Conservation (phyloP, 2,113 vertebrate genomes). For the Cynopterus brachyotis region DNA sequence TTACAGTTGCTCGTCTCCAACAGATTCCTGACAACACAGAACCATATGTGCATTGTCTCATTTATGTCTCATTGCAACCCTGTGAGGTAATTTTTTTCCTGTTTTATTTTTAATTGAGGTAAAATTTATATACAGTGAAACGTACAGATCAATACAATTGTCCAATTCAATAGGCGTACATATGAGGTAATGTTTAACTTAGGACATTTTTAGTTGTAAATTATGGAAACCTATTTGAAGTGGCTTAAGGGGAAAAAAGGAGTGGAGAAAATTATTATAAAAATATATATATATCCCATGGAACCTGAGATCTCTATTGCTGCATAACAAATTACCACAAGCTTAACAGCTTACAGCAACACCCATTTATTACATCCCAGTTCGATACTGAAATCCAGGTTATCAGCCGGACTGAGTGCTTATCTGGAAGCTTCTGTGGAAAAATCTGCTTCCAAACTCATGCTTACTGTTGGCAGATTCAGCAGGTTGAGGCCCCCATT, state of each 20-base stretch:
- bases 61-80: background rate
- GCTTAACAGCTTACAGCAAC: background rate
- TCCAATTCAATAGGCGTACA: background rate
- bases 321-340: background rate
- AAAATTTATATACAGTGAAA: background rate
- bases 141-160: background rate
- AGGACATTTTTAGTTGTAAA: background rate
- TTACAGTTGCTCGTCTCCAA: background rate
- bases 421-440: background rate
- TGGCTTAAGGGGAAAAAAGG: background rate
- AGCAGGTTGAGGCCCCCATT: background rate
- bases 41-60: background rate
- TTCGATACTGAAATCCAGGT: background rate
- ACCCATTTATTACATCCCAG: background rate
- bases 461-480: background rate
- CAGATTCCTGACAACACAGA: background rate
- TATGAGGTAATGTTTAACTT: background rate
- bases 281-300: background rate
- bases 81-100: background rate
- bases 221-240: background rate
- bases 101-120: background rate
- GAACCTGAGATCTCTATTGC: background rate
- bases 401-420: background rate
- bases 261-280: background rate
- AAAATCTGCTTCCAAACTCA: background rate